phyloP scores from a whole-genome alignment of 2,888 invertebrate species.

The Cerastis leucographa region DNA sequence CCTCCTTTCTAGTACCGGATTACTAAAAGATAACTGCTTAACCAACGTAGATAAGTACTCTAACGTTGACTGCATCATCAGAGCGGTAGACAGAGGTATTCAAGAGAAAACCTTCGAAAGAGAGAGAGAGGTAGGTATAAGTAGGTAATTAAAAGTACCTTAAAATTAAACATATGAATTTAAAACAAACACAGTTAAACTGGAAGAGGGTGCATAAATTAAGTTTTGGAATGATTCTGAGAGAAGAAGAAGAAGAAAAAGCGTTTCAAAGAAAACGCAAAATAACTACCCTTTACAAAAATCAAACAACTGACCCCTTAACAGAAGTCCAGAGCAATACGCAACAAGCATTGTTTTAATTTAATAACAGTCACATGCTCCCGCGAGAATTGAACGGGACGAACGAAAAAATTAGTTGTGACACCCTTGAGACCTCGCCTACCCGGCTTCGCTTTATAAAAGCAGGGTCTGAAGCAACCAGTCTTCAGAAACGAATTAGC shows the following conservation, averaged over 20 bases:
- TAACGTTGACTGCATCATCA: too few relatives aligned
- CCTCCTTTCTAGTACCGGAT: too few relatives aligned
- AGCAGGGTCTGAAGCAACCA: conserved; percentile 65
- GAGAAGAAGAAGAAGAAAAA: not conserved
- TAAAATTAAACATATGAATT: not conserved
- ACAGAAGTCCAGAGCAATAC: conserved; percentile 82
- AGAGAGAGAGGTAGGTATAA: not conserved
- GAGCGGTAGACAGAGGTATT: not conserved
- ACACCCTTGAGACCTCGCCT: conserved; percentile 83
- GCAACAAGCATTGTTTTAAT: conserved; percentile 86
- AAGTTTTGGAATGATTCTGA: rapidly evolving
- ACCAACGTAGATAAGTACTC: not conserved
- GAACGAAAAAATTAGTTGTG: conserved; percentile 79
- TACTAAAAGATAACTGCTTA: not conserved
- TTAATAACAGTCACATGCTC: conserved; percentile 85
- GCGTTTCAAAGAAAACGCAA: not conserved
- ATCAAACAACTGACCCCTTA: conserved; percentile 57
- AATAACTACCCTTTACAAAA: conserved; percentile 16
- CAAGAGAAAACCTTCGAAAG: not conserved
- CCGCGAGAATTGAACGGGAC: conserved; percentile 70
- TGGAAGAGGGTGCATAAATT: not conserved
- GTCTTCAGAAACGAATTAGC: conserved; percentile 70
- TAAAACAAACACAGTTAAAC: not conserved
- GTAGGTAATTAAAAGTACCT: too few relatives aligned
- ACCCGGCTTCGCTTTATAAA: conserved; percentile 80